Conservation (phyloP, 2,888 invertebrate genomes). For the Drosophila tanythrix region DNA sequence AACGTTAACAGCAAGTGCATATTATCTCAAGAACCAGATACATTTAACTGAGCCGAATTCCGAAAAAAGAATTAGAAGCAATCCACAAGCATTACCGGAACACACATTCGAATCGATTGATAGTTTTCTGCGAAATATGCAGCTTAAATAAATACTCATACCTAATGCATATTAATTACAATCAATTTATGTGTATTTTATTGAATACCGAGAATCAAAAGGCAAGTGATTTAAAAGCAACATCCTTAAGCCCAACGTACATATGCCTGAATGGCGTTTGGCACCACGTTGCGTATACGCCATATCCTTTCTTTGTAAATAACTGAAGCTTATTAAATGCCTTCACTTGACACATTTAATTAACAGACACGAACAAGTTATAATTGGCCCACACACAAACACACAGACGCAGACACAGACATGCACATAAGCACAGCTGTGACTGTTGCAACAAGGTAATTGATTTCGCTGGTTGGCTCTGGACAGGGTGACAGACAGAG, state of each 20-base stretch:
- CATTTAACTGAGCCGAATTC: background rate
- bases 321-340: slow-evolving; percentile 80
- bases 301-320: slow-evolving; percentile 68
- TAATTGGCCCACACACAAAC: slow-evolving; percentile 59
- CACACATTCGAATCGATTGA: background rate
- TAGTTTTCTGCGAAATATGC: too few species aligned
- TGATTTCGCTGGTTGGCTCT: slow-evolving; percentile 42
- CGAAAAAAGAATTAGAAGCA: background rate
- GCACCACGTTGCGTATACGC: slow-evolving; percentile 42
- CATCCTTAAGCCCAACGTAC: background rate
- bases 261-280: slow-evolving; percentile 17
- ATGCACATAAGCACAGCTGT: slow-evolving; percentile 35
- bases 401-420: background rate
- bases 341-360: slow-evolving; percentile 81
- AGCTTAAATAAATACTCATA: background rate
- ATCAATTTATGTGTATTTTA: background rate
- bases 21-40: background rate
- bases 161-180: background rate
- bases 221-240: background rate
- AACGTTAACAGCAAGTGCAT: background rate
- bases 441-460: slow-evolving; percentile 60
- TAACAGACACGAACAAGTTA: slow-evolving; percentile 80
- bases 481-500: slow-evolving; percentile 16
- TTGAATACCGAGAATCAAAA: background rate
- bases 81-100: background rate